Percentiles rank a stretch among this genome's conserved stretches.
Evolutionary conservation across 2,113 vertebrate species (phyloP).

Genomic region (Thalassarche chlororhynchos): DNA sequence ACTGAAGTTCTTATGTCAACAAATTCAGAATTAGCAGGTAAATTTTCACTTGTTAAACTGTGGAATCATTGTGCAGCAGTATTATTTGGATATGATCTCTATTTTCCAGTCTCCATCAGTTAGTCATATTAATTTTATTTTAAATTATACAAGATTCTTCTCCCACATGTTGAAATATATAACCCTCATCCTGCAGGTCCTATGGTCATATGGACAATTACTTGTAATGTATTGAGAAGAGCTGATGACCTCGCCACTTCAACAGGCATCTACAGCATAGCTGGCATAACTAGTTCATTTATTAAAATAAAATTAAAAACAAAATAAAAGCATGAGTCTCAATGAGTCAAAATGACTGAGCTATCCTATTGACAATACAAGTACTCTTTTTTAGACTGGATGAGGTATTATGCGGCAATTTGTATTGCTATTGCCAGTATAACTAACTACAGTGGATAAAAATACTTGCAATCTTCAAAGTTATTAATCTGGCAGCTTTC

Average conservation of each 20-base stretch:
- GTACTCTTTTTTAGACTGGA: not conserved
- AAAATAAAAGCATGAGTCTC: not conserved
- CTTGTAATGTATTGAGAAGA: not conserved
- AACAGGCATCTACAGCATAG: not conserved
- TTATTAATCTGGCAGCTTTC: not conserved
- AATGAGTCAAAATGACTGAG: not conserved
- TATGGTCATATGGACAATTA: not conserved
- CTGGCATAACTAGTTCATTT: not conserved
- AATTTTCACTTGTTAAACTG: not conserved
- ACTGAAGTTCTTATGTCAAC: not conserved
- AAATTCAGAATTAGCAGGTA: not conserved
- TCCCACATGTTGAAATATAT: not conserved
- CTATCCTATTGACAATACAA: not conserved
- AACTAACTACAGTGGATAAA: not conserved
- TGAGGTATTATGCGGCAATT: constrained; percentile 2
- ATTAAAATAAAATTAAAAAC: not conserved
- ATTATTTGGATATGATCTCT: not conserved
- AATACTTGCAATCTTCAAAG: not conserved
- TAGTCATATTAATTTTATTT: not conserved
- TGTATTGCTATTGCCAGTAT: constrained; percentile 15
- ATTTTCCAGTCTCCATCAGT: not conserved
- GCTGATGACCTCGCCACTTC: not conserved
- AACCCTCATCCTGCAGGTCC: not conserved
- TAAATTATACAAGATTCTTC: not conserved
- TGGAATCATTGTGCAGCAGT: not conserved